These are phyloP conservation scores for Prenolepis imparis DNA, from an alignment of 2,888 invertebrate species.

Conservation along the genomic window DNA sequence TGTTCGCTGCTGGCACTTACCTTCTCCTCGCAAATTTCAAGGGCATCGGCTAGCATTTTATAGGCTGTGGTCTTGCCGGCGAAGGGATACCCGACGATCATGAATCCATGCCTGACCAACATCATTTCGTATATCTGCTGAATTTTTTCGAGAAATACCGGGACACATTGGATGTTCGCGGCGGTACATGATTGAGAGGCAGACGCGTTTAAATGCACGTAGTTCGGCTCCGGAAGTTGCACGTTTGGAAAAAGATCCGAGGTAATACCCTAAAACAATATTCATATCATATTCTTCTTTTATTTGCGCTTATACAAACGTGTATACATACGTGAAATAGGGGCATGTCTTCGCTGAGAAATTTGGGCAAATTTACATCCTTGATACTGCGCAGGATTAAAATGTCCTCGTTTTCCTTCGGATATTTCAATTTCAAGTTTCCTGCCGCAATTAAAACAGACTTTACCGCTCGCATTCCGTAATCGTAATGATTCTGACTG, in stretches of 20 bases:
- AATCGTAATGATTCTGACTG: constrained; percentile 90
- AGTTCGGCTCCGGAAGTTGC: constrained; percentile 90
- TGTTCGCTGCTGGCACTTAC: constrained; percentile 75
- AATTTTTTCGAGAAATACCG: constrained; percentile 88
- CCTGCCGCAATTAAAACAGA: constrained; percentile 89
- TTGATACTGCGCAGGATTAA: constrained; percentile 89
- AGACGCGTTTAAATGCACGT: constrained; percentile 90
- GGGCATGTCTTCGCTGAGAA: constrained; percentile 88
- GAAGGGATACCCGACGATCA: constrained; percentile 89
- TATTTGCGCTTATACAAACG: neutral
- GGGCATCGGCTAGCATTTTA: constrained; percentile 86
- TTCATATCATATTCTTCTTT: neutral
- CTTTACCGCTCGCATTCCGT: constrained; percentile 91
- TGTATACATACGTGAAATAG: constrained; percentile 87
- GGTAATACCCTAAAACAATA: constrained; percentile 87
- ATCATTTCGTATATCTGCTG: constrained; percentile 90
- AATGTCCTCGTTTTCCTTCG: constrained; percentile 88
- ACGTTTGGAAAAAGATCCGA: constrained; percentile 90
- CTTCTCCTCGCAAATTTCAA: constrained; percentile 87
- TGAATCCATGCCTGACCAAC: constrained; percentile 89
- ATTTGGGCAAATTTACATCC: constrained; percentile 90
- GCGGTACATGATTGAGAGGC: constrained; percentile 89
- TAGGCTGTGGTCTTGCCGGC: constrained; percentile 88
- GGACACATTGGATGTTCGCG: constrained; percentile 93
- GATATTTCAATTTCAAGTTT: constrained; percentile 89